phyloP scores from a whole-genome alignment of 2,888 invertebrate species.

The Tipula vernalis region DNA sequence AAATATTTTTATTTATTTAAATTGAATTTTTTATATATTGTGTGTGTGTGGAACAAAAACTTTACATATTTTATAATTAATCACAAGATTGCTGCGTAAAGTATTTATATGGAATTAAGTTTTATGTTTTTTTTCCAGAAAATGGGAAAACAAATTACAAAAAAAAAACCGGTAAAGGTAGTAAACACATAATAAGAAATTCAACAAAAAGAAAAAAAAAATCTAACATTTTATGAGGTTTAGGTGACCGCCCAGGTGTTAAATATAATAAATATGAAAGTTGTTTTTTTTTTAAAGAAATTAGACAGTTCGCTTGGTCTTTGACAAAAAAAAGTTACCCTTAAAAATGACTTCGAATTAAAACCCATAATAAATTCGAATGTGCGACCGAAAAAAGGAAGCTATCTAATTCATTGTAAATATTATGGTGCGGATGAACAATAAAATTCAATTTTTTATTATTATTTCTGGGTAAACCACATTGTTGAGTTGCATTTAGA shows the following conservation, averaged over 20 bases:
- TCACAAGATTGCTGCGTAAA: neutral
- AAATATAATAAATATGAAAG: neutral
- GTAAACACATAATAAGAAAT: neutral
- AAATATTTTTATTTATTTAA: neutral
- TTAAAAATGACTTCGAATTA: neutral
- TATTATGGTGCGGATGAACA: neutral
- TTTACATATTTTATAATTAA: neutral
- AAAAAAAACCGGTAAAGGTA: neutral
- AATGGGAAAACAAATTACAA: neutral
- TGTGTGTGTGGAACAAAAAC: neutral
- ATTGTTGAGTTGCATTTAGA: neutral
- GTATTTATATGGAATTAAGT: neutral
- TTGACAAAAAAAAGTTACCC: neutral
- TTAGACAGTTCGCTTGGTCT: neutral
- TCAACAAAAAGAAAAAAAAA: neutral
- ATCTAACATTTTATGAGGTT: neutral
- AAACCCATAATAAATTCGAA: neutral
- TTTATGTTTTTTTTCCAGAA: neutral
- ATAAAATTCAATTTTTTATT: neutral
- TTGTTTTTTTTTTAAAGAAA: neutral
- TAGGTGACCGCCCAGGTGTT: conserved; percentile 6
- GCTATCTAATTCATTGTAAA: neutral
- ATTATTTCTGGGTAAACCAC: neutral
- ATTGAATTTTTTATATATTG: neutral
- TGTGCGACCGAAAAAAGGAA: neutral